These are phyloP conservation scores for Leptopterna dolabrata DNA, from an alignment of 2,888 invertebrate genomes.

Conservation along the genomic window DNA sequence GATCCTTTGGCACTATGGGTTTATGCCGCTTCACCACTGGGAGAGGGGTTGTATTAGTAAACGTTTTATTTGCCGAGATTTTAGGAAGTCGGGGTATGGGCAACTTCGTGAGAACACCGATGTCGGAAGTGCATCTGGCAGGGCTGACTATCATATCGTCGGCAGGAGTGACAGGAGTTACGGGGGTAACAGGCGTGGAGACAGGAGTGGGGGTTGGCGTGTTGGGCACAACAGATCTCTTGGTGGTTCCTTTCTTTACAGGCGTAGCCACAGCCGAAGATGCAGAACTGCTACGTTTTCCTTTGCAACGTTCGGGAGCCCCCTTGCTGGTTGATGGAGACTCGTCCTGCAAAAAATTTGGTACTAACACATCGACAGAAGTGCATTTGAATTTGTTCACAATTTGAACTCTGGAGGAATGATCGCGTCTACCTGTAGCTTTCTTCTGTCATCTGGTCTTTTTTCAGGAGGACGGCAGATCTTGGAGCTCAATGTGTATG, in stretches of 20 bases:
- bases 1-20: slow-evolving; percentile 51
- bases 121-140: not conserved
- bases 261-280: slow-evolving; percentile 27
- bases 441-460: slow-evolving; percentile 32
- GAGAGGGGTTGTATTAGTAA: not conserved
- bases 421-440: not conserved
- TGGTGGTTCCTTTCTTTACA: slow-evolving; percentile 37
- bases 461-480: slow-evolving; percentile 54
- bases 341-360: slow-evolving; percentile 5
- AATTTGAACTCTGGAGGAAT: not conserved
- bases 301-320: slow-evolving; percentile 58
- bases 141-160: slow-evolving; percentile 23
- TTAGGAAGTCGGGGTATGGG: slow-evolving; percentile 53
- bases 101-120: slow-evolving; percentile 33
- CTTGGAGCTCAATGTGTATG: slow-evolving; percentile 58
- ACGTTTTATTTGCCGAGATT: not conserved
- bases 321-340: slow-evolving; percentile 53
- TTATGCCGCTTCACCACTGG: slow-evolving; percentile 47
- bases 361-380: not conserved
- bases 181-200: slow-evolving; percentile 35
- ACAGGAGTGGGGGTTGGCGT: slow-evolving; percentile 11
- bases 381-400: not conserved
- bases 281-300: slow-evolving; percentile 50
- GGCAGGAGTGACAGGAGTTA: slow-evolving; percentile 4
- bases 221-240: not conserved